These are phyloP conservation scores for Nowickia ferox DNA, from an alignment of 2,888 invertebrate species.

Conservation along the genomic window DNA sequence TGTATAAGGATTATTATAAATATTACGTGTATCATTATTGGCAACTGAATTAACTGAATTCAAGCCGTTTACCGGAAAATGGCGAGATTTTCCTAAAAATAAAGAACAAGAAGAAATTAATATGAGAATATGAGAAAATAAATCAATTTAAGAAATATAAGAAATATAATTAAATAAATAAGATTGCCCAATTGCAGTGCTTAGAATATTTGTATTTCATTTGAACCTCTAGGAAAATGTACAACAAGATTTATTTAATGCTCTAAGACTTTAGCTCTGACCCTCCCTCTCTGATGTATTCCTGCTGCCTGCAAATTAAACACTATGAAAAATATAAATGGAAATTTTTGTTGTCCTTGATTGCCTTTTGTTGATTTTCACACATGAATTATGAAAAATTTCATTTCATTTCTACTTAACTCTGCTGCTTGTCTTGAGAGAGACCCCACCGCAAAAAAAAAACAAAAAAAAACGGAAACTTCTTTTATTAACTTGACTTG, in stretches of 20 bases:
- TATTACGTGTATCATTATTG: slow-evolving; percentile 83
- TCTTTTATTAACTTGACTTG: not conserved
- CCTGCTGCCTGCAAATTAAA: slow-evolving; percentile 31
- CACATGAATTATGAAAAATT: slow-evolving; percentile 70
- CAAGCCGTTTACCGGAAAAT: slow-evolving; percentile 86
- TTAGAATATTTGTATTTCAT: too few species aligned
- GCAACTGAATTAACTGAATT: slow-evolving; percentile 82
- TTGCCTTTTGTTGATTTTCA: slow-evolving; percentile 71
- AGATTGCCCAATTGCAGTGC: not conserved
- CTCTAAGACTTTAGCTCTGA: too few species aligned
- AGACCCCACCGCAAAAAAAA: not conserved
- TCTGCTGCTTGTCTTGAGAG: not conserved
- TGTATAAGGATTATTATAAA: slow-evolving; percentile 84
- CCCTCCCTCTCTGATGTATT: slow-evolving; percentile 9
- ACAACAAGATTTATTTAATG: too few species aligned
- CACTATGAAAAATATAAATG: slow-evolving; percentile 6
- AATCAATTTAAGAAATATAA: too few species aligned
- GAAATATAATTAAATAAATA: not conserved
- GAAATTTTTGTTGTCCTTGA: slow-evolving; percentile 47
- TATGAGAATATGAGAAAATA: too few species aligned
- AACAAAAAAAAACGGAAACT: not conserved
- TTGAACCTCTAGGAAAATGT: too few species aligned
- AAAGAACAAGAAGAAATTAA: slow-evolving; percentile 34
- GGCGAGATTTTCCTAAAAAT: slow-evolving; percentile 89
- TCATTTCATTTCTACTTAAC: slow-evolving; percentile 36